These are phyloP conservation scores for Cerastoderma edule DNA, from an alignment of 2,888 invertebrate genomes.

Conservation along the genomic window DNA sequence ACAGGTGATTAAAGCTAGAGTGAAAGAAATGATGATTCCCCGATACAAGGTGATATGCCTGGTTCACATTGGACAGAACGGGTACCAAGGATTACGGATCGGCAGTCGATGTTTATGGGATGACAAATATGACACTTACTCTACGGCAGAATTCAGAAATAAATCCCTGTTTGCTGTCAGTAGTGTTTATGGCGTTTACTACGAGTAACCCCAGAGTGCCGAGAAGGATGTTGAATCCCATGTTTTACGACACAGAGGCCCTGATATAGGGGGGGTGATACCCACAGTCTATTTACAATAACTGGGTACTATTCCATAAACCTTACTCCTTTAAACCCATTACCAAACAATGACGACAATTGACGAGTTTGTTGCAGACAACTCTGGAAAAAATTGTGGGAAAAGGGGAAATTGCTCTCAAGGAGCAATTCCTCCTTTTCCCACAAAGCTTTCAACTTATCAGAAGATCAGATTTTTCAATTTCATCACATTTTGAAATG, in stretches of 20 bases:
- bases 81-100: slow-evolving; percentile 79
- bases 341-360: too few species aligned
- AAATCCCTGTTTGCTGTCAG: slow-evolving; percentile 82
- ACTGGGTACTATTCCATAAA: too few species aligned
- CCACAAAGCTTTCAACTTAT: too few species aligned
- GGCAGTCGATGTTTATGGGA: slow-evolving; percentile 83
- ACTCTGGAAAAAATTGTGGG: too few species aligned
- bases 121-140: slow-evolving; percentile 78
- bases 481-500: too few species aligned
- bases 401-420: too few species aligned
- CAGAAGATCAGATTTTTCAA: too few species aligned
- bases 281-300: too few species aligned
- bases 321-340: too few species aligned
- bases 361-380: too few species aligned
- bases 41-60: slow-evolving; percentile 83
- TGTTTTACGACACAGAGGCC: too few species aligned
- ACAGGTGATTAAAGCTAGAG: slow-evolving; percentile 82
- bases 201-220: slow-evolving; percentile 65
- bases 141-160: slow-evolving; percentile 81
- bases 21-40: slow-evolving; percentile 81
- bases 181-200: slow-evolving; percentile 81
- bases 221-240: not conserved
- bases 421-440: too few species aligned
- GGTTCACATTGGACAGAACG: slow-evolving; percentile 81
- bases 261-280: not conserved